A percentile compares a stretch with the other conserved stretches of the same genome.
Conservation (phyloP, 2,797 vertebrate genomes). For the Gadopsis marmoratus region DNA sequence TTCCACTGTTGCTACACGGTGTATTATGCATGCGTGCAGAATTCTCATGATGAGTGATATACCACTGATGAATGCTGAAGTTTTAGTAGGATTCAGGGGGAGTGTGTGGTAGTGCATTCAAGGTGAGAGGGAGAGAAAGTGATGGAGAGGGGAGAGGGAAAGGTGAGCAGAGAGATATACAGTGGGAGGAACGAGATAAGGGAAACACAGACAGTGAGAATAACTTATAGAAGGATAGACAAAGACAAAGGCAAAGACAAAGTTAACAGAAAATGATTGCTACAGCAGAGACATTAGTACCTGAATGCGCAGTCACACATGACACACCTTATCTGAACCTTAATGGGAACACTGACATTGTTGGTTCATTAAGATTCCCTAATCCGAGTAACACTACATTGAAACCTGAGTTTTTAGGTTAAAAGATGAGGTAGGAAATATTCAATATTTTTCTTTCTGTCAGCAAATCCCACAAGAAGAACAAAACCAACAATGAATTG, state of each 20-base stretch:
- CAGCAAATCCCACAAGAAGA: neutral
- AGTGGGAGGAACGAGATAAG: conserved; percentile 39
- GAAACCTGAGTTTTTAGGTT: neutral
- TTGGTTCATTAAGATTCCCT: neutral
- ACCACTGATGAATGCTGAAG: conserved; percentile 34
- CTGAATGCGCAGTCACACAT: neutral
- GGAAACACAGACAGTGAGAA: conserved; percentile 30
- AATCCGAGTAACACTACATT: neutral
- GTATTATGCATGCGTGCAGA: conserved; percentile 45
- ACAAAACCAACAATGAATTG: neutral
- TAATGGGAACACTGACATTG: neutral
- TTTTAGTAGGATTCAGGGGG: conserved; percentile 22
- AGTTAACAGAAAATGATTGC: conserved; percentile 3
- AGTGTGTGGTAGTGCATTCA: conserved; percentile 28
- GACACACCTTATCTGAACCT: neutral
- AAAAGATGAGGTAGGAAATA: neutral
- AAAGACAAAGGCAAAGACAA: conserved; percentile 10
- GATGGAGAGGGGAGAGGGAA: conserved; percentile 33
- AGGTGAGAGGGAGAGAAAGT: conserved; percentile 53
- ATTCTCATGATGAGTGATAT: conserved; percentile 38
- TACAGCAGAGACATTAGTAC: neutral
- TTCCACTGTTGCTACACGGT: conserved; percentile 36
- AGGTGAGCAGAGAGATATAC: conserved; percentile 32
- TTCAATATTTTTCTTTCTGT: neutral
- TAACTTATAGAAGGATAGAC: conserved; percentile 25